Evolutionary conservation across 2,113 vertebrate genomes (phyloP).

Genomic region (Motacilla tschutschensis): DNA sequence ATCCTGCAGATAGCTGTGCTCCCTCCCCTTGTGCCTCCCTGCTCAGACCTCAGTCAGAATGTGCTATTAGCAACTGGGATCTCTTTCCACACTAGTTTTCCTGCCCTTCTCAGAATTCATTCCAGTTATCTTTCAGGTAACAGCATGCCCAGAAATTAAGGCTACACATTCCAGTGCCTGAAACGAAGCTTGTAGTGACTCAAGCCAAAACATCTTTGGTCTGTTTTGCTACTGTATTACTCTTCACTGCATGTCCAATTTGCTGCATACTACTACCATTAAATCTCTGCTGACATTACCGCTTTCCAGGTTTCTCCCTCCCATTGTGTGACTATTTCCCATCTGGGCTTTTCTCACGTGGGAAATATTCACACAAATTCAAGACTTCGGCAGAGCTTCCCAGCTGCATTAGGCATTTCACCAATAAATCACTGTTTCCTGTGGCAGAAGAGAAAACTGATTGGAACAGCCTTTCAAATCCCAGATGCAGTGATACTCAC

Average conservation of each 20-base stretch:
- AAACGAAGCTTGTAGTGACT: background rate
- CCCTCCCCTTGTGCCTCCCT: fast-evolving
- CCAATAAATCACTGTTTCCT: slow-evolving; percentile 58
- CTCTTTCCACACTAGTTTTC: background rate
- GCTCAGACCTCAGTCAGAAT: background rate
- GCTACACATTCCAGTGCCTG: slow-evolving; percentile 37
- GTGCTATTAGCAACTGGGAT: background rate
- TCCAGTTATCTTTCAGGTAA: slow-evolving; percentile 38
- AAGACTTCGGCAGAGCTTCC: slow-evolving; percentile 36
- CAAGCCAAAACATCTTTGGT: background rate
- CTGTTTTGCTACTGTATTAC: slow-evolving; percentile 39
- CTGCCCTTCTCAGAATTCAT: slow-evolving; percentile 20
- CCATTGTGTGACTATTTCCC: slow-evolving; percentile 50
- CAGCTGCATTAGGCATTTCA: slow-evolving; percentile 51
- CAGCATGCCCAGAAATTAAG: slow-evolving; percentile 35
- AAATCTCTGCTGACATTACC: slow-evolving; percentile 41
- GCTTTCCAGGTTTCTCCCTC: slow-evolving; percentile 49
- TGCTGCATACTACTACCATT: slow-evolving; percentile 33
- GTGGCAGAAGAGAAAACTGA: slow-evolving; percentile 38
- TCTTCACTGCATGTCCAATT: slow-evolving; percentile 18
- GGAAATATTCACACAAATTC: slow-evolving; percentile 58
- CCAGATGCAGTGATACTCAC: slow-evolving; percentile 10
- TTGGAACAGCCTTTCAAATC: slow-evolving; percentile 10
- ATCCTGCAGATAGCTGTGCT: background rate
- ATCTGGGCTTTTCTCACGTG: slow-evolving; percentile 52